Conservation (phyloP, 2,797 vertebrate species). For the Lithobates pipiens region DNA sequence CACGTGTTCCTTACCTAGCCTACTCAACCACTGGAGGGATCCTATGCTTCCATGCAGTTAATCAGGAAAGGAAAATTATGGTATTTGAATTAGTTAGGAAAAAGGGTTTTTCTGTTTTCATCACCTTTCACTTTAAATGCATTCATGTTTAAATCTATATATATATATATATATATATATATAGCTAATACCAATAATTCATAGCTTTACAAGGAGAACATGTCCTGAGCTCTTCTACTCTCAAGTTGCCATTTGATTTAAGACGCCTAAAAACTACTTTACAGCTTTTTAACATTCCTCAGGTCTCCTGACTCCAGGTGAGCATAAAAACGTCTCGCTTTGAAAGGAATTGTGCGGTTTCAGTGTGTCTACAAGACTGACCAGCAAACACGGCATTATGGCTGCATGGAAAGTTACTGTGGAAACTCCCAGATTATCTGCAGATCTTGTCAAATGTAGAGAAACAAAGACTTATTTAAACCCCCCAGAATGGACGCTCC, state of each 20-base stretch:
- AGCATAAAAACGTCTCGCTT: conserved; percentile 62
- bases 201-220: conserved; percentile 34
- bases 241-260: conserved; percentile 62
- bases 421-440: conserved; percentile 51
- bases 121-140: neutral
- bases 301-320: conserved; percentile 62
- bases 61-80: no score
- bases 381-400: conserved; percentile 48
- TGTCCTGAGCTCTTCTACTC: conserved; percentile 32
- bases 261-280: conserved; percentile 54
- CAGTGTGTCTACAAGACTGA: conserved; percentile 52
- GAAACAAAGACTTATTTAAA: conserved; percentile 51
- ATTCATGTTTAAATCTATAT: neutral
- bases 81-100: no score
- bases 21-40: no score
- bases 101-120: neutral
- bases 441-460: conserved; percentile 47
- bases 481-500: conserved; percentile 10
- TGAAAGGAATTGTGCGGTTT: conserved; percentile 60
- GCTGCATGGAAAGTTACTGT: conserved; percentile 57
- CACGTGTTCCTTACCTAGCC: no score
- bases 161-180: conserved; percentile 19
- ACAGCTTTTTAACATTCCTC: conserved; percentile 63
- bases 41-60: no score
- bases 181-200: conserved; percentile 30